A percentile compares a stretch with the other conserved stretches of the same genome.
Conservation (phyloP, 37 sponge, comb jelly and placozoan genomes). For the Ianthella basta region DNA sequence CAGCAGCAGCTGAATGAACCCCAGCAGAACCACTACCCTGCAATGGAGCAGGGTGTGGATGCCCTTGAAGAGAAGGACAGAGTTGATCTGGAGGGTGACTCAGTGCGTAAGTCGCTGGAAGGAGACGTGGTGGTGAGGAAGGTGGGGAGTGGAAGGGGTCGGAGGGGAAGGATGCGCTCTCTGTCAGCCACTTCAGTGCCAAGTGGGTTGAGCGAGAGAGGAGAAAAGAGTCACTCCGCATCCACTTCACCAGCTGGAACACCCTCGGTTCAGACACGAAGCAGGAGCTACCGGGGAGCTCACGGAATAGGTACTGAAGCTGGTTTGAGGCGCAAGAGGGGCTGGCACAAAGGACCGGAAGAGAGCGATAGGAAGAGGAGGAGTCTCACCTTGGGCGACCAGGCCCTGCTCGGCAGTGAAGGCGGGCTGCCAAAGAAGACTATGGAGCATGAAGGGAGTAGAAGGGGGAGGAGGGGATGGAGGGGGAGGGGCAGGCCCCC, state of each 20-base stretch:
- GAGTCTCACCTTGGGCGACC: too few relatives aligned
- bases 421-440: not conserved
- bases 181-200: constrained; percentile 3
- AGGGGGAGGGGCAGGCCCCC: not conserved
- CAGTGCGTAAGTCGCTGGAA: not conserved
- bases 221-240: not conserved
- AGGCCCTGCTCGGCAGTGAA: too few relatives aligned
- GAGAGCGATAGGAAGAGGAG: constrained; percentile 14
- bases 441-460: not conserved
- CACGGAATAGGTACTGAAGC: not conserved
- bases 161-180: not conserved
- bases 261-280: constrained; percentile 14
- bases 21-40: too few relatives aligned
- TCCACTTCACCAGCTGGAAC: not conserved
- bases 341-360: not conserved
- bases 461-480: constrained; percentile 2
- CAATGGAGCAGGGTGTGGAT: not conserved
- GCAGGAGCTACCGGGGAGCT: not conserved
- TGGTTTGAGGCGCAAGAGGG: not conserved
- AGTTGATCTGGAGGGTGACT: not conserved
- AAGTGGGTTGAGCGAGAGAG: not conserved
- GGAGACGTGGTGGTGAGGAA: not conserved
- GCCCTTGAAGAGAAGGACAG: not conserved
- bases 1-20: not conserved
- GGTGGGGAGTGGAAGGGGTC: not conserved